phyloP scores from a whole-genome alignment of 2,113 vertebrate species.

The Galemys pyrenaicus region DNA sequence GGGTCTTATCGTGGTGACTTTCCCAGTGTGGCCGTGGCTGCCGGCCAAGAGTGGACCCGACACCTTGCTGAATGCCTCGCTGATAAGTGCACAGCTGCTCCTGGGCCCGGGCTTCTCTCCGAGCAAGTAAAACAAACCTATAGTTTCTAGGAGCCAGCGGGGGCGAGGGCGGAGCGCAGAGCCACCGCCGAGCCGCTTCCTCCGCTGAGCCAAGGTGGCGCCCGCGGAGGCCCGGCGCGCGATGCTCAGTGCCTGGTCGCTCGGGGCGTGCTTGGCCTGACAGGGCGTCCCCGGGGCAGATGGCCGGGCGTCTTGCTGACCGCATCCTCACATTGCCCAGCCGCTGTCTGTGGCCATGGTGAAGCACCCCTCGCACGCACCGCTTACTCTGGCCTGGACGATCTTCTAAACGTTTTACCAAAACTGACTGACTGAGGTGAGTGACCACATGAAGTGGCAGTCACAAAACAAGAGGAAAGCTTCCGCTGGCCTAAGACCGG shows the following conservation, averaged over 20 bases:
- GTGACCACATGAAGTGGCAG: background rate
- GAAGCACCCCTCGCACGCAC: background rate
- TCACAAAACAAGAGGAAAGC: background rate
- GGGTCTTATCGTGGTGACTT: slow-evolving; percentile 74
- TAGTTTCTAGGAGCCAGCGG: background rate
- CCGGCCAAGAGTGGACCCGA: slow-evolving; percentile 65
- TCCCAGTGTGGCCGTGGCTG: slow-evolving; percentile 73
- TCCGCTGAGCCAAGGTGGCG: background rate
- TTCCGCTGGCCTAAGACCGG: background rate
- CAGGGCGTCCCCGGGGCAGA: background rate
- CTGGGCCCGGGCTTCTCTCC: slow-evolving; percentile 42
- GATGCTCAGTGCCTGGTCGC: background rate
- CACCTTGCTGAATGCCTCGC: background rate
- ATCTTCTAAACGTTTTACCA: background rate
- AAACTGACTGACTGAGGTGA: background rate
- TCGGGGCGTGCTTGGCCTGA: background rate
- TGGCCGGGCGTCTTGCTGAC: background rate
- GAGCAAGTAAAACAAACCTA: background rate
- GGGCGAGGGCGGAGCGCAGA: background rate
- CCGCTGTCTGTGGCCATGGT: background rate
- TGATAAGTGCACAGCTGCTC: slow-evolving; percentile 29
- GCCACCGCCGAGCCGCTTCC: background rate
- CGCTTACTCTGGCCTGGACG: background rate
- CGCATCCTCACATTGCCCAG: background rate
- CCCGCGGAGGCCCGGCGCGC: background rate